phyloP scores from a whole-genome alignment of 1,140 invertebrate genomes.

The Onthophagus taurus region DNA sequence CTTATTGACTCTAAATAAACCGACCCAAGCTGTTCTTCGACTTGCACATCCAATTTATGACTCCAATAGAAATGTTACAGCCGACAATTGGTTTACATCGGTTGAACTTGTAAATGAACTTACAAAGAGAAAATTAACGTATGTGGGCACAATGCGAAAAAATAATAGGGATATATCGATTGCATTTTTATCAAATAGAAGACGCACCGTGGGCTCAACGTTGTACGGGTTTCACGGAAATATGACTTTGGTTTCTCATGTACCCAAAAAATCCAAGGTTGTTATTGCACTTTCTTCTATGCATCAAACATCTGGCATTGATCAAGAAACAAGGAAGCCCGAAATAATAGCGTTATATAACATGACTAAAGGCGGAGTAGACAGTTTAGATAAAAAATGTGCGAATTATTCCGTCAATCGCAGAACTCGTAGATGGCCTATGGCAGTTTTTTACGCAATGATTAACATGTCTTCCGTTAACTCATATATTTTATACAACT shows the following conservation, averaged over 20 bases:
- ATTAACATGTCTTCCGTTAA: conserved; percentile 8
- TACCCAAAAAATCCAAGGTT: not conserved
- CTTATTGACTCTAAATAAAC: too few relatives aligned
- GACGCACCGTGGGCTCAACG: not conserved
- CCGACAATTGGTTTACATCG: conserved; percentile 1
- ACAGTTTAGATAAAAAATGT: conserved; percentile 2
- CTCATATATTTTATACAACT: conserved; percentile 10
- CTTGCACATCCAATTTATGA: not conserved
- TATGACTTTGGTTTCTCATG: too few relatives aligned
- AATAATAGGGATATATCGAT: conserved; percentile 1
- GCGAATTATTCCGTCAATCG: not conserved
- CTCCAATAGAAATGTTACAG: not conserved
- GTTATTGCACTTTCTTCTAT: conserved; percentile 2
- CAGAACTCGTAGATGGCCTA: conserved; percentile 27
- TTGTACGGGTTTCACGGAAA: conserved; percentile 1
- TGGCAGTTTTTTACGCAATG: conserved; percentile 25
- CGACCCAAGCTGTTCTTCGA: not conserved
- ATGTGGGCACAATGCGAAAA: conserved; percentile 4
- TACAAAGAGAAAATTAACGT: not conserved
- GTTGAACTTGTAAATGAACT: not conserved
- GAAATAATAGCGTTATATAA: conserved; percentile 3
- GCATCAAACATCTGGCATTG: conserved; percentile 2
- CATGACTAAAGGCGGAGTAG: conserved; percentile 1
- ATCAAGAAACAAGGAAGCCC: not conserved
- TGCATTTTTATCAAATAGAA: conserved; percentile 1